phyloP scores from a whole-genome alignment of 2,113 vertebrate species.

The Leptocoma aspasia region DNA sequence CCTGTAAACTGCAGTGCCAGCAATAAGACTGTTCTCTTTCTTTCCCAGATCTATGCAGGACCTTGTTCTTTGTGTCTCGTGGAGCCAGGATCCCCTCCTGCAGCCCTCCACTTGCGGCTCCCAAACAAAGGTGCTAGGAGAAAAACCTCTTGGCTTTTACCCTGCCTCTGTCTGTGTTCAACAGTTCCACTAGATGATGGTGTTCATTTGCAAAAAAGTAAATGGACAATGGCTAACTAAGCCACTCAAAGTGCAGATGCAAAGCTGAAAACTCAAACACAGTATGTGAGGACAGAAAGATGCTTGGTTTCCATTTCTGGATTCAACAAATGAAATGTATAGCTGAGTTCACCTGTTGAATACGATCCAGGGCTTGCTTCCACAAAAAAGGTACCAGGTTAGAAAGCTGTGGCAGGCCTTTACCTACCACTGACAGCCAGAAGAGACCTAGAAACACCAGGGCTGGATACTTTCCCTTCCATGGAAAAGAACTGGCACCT shows the following conservation, averaged over 20 bases:
- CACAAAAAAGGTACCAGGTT: background rate
- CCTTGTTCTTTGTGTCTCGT: accelerated
- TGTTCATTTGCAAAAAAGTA: background rate
- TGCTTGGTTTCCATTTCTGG: background rate
- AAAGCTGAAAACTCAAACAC: background rate
- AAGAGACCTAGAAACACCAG: background rate
- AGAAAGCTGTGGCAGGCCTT: background rate
- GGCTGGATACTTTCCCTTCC: background rate
- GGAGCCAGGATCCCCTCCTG: too few relatives aligned
- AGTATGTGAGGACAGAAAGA: background rate
- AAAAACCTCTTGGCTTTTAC: background rate
- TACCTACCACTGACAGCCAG: background rate
- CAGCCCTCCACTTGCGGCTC: background rate
- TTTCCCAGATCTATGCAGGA: background rate
- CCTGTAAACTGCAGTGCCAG: background rate
- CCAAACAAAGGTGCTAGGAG: background rate
- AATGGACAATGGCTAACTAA: background rate
- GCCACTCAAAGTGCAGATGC: too few relatives aligned
- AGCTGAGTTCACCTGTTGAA: background rate
- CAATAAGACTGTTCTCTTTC: background rate
- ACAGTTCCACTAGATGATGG: background rate
- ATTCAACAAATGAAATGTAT: background rate
- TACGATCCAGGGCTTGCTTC: background rate
- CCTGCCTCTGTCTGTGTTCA: accelerated
- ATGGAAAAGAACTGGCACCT: background rate